Evolutionary conservation across 1,140 invertebrate species (phyloP), one percentile per base, ranked within the genome.

Genomic region (Penaeus indicus): DNA sequence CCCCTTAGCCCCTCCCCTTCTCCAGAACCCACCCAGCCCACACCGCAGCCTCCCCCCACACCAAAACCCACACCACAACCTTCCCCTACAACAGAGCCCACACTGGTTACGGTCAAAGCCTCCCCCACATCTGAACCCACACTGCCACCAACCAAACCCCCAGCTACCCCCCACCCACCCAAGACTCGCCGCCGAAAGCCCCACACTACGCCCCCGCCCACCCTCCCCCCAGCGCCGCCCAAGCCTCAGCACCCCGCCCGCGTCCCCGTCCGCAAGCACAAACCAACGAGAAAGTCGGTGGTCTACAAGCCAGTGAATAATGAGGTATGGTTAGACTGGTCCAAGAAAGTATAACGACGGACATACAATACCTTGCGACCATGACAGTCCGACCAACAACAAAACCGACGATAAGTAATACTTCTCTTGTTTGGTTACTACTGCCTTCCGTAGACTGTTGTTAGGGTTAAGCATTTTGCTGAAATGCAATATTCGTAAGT

Each of bases 311-410:
- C 72, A 75, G n/a, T 75, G 16, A 32, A 75, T 25, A 22, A 75
- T 27, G 72, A 75, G 72, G 72, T 75, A 75, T 75, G 72, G 72
- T 32, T 32, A 75, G 72, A 75, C n/a, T 75, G 72, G 72, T 75
- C 72, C 19, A 27, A 75, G 72, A 75, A 75, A 25, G 18, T 75
- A 19, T 75, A 75, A 75, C 42, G 72, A 54, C 54, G 54, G 54
- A 54, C 54, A 54, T 54, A 54, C 11, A 54, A 11, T 54, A 54
- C 54, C 16, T 54, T 54, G 54, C 54, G 54, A 54, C 54, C 54
- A 16, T 54, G 54, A 54, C 54, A 54, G 22, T 25, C n/a, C 72
- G 19, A 32, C 27, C 25, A 27, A 75, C 72, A 75, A 38, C 72
- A 75, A 75, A 75, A 11, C 54, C 54, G 54, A 54, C 54, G 54